Percentiles rank a stretch among this genome's conserved stretches.
phyloP scores from a whole-genome alignment of 2,113 vertebrate genomes.

The Pachycephala philippinensis region DNA sequence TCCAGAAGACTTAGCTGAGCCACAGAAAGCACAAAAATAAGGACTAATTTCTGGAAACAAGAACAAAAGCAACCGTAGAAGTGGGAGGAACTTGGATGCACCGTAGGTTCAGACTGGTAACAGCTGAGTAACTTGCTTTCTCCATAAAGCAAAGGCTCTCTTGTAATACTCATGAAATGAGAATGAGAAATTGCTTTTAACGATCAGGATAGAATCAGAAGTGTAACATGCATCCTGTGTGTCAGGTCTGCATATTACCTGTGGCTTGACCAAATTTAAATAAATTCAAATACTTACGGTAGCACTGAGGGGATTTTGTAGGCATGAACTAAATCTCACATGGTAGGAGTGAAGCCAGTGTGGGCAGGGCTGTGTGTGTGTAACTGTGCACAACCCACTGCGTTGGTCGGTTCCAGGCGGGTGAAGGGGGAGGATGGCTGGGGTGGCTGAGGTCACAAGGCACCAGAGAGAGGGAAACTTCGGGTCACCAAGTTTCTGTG shows the following conservation, averaged over 20 bases:
- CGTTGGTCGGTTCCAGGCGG: rapidly evolving
- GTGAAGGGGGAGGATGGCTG: neutral
- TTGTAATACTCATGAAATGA: neutral
- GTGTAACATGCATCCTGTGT: rapidly evolving
- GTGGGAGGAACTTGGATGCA: neutral
- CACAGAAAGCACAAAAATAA: neutral
- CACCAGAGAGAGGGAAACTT: neutral
- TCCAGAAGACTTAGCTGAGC: neutral
- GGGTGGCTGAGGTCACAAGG: neutral
- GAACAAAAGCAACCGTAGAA: neutral
- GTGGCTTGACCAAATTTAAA: neutral
- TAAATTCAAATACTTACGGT: neutral
- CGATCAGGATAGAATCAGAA: neutral
- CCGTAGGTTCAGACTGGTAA: neutral
- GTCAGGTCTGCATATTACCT: neutral
- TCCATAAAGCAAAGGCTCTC: neutral
- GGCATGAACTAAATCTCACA: rapidly evolving
- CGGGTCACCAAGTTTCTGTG: neutral
- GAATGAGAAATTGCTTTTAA: neutral
- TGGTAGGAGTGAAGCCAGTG: neutral
- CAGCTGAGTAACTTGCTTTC: neutral
- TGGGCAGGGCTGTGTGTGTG: neutral
- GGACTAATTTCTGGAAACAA: neutral
- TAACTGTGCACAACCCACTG: rapidly evolving
- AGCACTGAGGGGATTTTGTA: neutral